Conservation (phyloP, 2,113 vertebrate genomes). For the Pseudolaguvia tuberculata region DNA sequence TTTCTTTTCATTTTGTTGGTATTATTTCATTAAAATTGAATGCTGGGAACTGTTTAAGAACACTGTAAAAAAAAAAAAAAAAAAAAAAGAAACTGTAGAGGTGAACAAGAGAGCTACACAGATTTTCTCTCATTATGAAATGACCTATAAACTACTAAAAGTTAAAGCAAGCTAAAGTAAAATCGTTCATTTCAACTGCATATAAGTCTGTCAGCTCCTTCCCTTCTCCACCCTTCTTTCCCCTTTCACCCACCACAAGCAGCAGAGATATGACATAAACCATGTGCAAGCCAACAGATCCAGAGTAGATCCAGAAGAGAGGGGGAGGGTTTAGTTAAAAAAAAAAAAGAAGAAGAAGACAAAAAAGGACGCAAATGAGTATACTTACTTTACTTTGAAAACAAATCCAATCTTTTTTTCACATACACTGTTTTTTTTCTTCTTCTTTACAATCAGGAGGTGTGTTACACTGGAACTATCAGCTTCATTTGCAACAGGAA, state of each 20-base stretch:
- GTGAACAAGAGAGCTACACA: not conserved
- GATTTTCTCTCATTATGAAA: not conserved
- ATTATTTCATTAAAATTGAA: not conserved
- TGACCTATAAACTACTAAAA: not conserved
- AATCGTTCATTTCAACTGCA: not conserved
- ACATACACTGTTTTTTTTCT: not conserved
- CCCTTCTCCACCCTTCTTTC: constrained; percentile 2
- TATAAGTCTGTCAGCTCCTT: constrained; percentile 2
- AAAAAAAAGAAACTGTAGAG: not conserved
- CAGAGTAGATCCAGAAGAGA: constrained; percentile 37
- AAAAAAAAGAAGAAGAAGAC: not conserved
- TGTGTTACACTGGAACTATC: not conserved
- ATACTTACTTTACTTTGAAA: constrained; percentile 21
- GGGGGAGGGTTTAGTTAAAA: constrained; percentile 17
- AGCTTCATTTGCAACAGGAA: not conserved
- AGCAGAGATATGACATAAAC: constrained; percentile 43
- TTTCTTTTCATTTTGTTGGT: not conserved
- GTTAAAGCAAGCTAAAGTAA: not conserved
- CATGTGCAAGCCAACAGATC: constrained; percentile 38
- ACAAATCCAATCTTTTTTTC: constrained; percentile 17
- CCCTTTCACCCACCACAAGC: constrained; percentile 30
- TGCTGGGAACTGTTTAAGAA: not conserved
- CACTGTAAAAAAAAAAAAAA: not conserved
- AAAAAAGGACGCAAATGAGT: constrained; percentile 23
- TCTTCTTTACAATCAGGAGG: not conserved